A percentile compares a stretch with the other conserved stretches of the same genome.
phyloP scores from a whole-genome alignment of 2,113 vertebrate species.

The Psophia crepitans region DNA sequence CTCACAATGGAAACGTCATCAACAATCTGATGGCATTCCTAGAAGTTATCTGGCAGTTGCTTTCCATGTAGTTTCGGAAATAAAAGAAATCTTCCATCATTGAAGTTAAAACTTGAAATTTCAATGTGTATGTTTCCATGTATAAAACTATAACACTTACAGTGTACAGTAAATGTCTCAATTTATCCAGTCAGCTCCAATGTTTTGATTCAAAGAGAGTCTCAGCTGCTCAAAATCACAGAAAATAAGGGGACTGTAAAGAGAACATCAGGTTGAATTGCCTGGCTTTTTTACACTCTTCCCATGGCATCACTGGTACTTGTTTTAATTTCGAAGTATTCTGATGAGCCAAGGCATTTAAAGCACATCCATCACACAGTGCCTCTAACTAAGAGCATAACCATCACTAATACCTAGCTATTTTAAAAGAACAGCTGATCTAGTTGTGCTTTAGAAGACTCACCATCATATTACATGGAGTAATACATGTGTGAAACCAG shows the following conservation, averaged over 20 bases:
- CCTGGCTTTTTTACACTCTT: not conserved
- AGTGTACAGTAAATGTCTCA: not conserved
- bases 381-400: not conserved
- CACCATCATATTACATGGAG: not conserved
- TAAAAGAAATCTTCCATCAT: not conserved
- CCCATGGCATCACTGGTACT: not conserved
- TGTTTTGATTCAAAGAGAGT: not conserved
- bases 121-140: not conserved
- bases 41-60: conserved; percentile 1
- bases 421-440: not conserved
- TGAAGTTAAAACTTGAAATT: not conserved
- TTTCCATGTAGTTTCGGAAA: not conserved
- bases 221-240: not conserved
- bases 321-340: not conserved
- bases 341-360: not conserved
- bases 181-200: not conserved
- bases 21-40: not conserved
- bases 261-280: not conserved
- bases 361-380: not conserved
- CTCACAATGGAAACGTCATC: not conserved
- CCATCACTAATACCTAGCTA: not conserved
- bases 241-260: not conserved
- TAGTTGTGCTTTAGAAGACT: not conserved
- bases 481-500: not conserved
- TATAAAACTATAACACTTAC: not conserved